Evolutionary conservation across 2,888 invertebrate genomes (phyloP), one percentile per base, ranked within the genome.

Genomic region (Chalcis sispes): DNA sequence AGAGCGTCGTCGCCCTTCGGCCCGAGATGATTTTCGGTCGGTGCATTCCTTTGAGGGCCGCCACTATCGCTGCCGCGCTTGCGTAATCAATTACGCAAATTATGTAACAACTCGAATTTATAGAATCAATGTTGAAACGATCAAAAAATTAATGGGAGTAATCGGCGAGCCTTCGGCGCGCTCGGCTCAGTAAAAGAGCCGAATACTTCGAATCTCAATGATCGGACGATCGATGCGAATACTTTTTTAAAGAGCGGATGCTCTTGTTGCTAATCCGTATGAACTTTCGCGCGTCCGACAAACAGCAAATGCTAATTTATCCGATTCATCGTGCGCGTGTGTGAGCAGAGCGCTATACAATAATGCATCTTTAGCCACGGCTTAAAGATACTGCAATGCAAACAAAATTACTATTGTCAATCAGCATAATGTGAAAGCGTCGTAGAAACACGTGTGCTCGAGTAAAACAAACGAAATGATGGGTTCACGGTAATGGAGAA

Each of bases 71-170:
- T 61, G 29, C 54, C 18, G 18, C 48, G 20, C 65, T 56, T 72
- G 48, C 42, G 56, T 42, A 74, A 74, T 77, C 73, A 77, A 77
- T 77, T 77, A 77, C 71, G 77, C 62, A 77, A 56, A 77, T 77
- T n/a, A 32, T 42, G 65, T 36, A 66, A 61, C 32, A 52, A 32
- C 18, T 36, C 67, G 48, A 71, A 75, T 70, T 75, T 54, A 61
- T 50, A 48, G 65, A 65, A 72, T 72, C 65, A 48, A 59, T 40
- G 50, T 42, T 42, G 7, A 13, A 15, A 15, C 50, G 50, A 4
- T 50, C 7, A 32, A 61, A 61, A 42, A 64, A 72, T 72, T 32
- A n/a, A 15, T 56, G 56, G 15, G 15, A 2, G 4, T 36, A 36
- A 3, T 8, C 32, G 32, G 3, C 42, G n/a, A n/a, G n/a, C n/a